Base-by-base conservation (phyloP, 2,888 invertebrate genomes). In the Cepaea hortensis region DNA sequence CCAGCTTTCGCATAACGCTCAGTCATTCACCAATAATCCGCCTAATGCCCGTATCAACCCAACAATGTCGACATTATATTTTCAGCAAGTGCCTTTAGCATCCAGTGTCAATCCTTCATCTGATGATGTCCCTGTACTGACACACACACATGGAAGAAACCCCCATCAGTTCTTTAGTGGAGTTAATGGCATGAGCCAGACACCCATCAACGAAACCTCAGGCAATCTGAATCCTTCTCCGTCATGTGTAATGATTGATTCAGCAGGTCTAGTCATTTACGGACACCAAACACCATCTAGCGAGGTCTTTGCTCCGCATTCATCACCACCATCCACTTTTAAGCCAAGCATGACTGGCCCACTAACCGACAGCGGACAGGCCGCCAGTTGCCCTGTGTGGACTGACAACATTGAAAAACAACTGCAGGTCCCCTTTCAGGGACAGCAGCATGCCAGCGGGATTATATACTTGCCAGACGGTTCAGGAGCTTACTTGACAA, bases 241-340 rank as follows among this genome's bases (percentile, higher is more conserved):
- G 13, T 50, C 73, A n/a, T 23, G 76, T 46, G 82, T 68, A 48
- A 55, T 86, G 23, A 82, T 77, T 2, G 86, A 86, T 50, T 23
- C 72, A n/a, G 76, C 85, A 0, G 82, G 82, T n/a, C 65, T 86
- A 35, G 86, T 86, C 18, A 82, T 86, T 20, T 86, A 86, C 82
- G 86, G 86, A 35, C 82, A 76, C 7, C 86, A 86, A 23, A 62
- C 73, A 35, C 73, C 85, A 20, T 20, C 18, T 0, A 62, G n/a
- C 65, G 84, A 76, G 15, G 35, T 62, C 11, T 55, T 55, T 55
- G 11, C 55, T 11, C 55, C 55, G 7, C 55, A 55, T 35, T n/a
- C 76, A 46, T 18, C 84, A 65, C 20, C 84, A 77, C 13, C 84
- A 65, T 15, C 46, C 20, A 15, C 68, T 46, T 13, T 80, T 9